A percentile compares a stretch with the other conserved stretches of the same genome.
Evolutionary conservation across 2,113 vertebrate genomes (phyloP).

Genomic region (Mesocricetus auratus): DNA sequence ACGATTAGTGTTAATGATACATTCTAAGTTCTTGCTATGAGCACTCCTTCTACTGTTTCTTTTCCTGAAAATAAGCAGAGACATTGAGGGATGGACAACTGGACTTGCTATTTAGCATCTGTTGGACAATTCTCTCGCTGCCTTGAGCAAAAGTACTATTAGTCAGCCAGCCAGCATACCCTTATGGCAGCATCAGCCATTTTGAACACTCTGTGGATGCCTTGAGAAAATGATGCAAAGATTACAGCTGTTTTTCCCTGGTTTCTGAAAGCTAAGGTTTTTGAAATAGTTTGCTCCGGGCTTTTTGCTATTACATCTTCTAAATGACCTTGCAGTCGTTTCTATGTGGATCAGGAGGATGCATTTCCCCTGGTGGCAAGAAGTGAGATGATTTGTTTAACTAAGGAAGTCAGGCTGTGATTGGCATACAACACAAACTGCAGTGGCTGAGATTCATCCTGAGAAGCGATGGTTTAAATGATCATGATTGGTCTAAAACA

Average conservation of each 20-base stretch:
- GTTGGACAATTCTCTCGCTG: neutral
- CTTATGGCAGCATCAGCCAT: neutral
- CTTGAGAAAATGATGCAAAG: neutral
- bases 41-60: neutral
- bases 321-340: neutral
- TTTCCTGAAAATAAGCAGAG: neutral
- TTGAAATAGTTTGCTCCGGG: neutral
- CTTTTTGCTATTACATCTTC: conserved; percentile 9
- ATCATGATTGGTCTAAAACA: neutral
- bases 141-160: neutral
- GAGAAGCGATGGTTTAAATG: neutral
- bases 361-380: neutral
- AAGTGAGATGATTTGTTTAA: neutral
- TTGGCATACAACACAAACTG: neutral
- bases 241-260: neutral
- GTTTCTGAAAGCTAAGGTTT: neutral
- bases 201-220: neutral
- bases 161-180: neutral
- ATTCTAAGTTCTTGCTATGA: neutral
- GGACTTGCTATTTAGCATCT: neutral
- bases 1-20: neutral
- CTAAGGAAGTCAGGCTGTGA: neutral
- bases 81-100: neutral
- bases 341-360: neutral
- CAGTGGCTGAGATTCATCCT: neutral